Percentiles rank a stretch among this genome's conserved stretches.
These are phyloP conservation scores for Corythaeola cristata DNA, from an alignment of 2,113 vertebrate genomes.

Conservation along the genomic window DNA sequence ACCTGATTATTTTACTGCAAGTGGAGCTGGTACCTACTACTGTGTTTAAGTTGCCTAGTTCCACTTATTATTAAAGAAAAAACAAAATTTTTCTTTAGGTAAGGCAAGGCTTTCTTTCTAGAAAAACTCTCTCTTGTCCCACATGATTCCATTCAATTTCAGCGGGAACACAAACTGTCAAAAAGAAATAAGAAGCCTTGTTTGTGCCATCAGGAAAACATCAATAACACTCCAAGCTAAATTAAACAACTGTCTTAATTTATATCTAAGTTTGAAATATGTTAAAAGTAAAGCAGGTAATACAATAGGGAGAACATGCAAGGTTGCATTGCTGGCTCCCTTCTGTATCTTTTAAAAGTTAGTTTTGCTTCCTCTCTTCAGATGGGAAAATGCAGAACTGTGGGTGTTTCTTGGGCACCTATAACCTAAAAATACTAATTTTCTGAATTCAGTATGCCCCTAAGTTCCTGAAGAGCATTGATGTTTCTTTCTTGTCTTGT, in stretches of 20 bases:
- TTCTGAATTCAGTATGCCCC: background rate
- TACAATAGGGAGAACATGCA: background rate
- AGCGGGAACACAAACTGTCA: background rate
- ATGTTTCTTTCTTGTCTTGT: background rate
- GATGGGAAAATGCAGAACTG: background rate
- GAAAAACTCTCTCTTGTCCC: background rate
- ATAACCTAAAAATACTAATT: background rate
- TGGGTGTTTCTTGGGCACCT: background rate
- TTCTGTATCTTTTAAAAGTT: background rate
- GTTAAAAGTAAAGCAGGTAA: background rate
- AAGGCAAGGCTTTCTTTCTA: background rate
- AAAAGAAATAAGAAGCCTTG: background rate
- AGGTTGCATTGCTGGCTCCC: background rate
- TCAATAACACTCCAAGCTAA: background rate
- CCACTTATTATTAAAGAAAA: background rate
- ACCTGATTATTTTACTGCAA: background rate
- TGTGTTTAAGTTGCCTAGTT: background rate
- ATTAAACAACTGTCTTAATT: background rate
- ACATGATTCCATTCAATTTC: background rate
- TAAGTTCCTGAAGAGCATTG: background rate
- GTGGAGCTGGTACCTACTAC: accelerated
- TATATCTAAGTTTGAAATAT: background rate
- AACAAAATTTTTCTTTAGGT: too few species aligned
- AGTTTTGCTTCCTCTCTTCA: background rate
- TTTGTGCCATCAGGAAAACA: background rate